These are phyloP conservation scores for Hydrolagus affinis DNA, from an alignment of 2,113 vertebrate genomes.

Conservation along the genomic window DNA sequence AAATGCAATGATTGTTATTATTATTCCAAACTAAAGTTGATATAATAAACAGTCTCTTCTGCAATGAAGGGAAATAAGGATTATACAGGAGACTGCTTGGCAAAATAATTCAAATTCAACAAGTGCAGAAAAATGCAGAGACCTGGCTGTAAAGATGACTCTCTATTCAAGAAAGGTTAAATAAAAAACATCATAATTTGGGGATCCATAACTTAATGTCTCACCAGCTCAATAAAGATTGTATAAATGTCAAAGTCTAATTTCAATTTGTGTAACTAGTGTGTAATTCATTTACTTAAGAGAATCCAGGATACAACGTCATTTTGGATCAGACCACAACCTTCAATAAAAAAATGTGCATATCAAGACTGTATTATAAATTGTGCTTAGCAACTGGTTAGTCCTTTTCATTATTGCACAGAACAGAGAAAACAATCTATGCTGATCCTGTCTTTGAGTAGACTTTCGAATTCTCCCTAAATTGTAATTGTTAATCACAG, in stretches of 20 bases:
- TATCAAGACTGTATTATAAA: neutral
- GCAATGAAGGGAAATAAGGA: too few species aligned
- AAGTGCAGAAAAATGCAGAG: neutral
- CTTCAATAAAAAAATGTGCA: too few species aligned
- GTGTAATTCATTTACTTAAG: neutral
- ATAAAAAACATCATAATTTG: too few species aligned
- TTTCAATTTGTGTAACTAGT: neutral
- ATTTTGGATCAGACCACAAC: neutral
- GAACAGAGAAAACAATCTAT: neutral
- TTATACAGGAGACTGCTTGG: too few species aligned
- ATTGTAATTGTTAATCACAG: neutral
- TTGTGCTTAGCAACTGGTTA: neutral
- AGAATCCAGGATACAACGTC: neutral
- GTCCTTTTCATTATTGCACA: neutral
- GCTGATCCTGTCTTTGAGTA: neutral
- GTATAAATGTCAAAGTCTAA: neutral
- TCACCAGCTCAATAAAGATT: neutral
- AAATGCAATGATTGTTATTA: too few species aligned
- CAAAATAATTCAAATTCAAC: neutral
- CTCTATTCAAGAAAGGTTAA: neutral
- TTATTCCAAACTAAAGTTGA: too few species aligned
- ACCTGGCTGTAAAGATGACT: neutral
- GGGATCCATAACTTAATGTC: too few species aligned
- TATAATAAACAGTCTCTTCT: too few species aligned
- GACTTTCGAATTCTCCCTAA: conserved; percentile 4